Evolutionary conservation across 2,888 invertebrate genomes (phyloP).

Genomic region (Reticulitermes lucifugus): DNA sequence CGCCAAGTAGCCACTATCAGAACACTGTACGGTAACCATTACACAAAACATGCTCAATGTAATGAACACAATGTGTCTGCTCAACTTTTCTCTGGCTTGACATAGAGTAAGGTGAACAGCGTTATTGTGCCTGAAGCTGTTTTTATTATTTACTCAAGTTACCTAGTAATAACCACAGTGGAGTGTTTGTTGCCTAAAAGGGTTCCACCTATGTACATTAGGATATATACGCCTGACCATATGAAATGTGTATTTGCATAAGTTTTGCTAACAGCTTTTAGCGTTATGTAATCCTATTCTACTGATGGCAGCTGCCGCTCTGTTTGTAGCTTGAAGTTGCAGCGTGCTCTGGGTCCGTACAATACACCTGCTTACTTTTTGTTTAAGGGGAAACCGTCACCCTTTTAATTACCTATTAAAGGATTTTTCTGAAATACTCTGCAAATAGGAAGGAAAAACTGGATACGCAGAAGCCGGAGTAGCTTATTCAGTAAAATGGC

Average conservation of each 20-base stretch:
- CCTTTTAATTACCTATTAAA: no score
- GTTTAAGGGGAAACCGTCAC: no score
- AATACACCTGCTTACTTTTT: no score
- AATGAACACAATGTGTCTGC: not conserved
- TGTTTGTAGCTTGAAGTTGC: not conserved
- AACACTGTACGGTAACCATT: not conserved
- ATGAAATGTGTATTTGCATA: slow-evolving; percentile 14
- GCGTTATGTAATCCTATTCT: not conserved
- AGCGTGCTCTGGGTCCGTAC: no score
- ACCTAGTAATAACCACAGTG: not conserved
- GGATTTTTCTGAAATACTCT: no score
- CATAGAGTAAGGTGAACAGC: not conserved
- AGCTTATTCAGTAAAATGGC: no score
- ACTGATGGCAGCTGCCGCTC: not conserved
- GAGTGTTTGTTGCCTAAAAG: not conserved
- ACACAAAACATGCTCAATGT: not conserved
- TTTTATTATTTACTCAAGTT: slow-evolving; percentile 20
- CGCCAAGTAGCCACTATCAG: not conserved
- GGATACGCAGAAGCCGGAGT: no score
- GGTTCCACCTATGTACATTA: slow-evolving; percentile 5
- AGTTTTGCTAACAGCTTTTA: slow-evolving; percentile 8
- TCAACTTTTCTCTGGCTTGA: not conserved
- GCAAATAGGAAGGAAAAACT: no score
- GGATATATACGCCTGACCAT: not conserved
- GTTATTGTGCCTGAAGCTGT: not conserved